phyloP scores from a whole-genome alignment of 2,113 vertebrate species.

The Salvelinus fontinalis region DNA sequence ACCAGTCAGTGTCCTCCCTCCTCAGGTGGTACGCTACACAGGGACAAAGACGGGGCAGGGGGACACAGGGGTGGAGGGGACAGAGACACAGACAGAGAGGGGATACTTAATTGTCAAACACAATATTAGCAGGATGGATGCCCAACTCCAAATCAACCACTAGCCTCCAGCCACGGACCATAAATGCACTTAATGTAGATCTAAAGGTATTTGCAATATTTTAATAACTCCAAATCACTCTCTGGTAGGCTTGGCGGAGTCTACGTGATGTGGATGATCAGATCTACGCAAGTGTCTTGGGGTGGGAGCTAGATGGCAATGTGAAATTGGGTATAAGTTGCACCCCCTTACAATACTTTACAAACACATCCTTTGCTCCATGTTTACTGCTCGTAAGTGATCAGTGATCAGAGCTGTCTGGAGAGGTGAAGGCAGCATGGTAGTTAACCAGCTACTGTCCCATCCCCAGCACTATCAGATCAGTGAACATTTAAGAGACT shows the following conservation, averaged over 20 bases:
- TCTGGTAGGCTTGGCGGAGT: too few relatives aligned
- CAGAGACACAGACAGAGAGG: background rate
- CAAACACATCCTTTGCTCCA: constrained; percentile 23
- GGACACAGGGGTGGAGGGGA: background rate
- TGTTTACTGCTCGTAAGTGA: constrained; percentile 31
- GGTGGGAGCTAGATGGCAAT: too few relatives aligned
- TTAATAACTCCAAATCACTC: too few relatives aligned
- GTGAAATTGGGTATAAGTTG: too few relatives aligned
- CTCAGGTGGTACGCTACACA: constrained; percentile 93
- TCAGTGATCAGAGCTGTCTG: constrained; percentile 42
- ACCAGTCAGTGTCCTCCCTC: constrained; percentile 98
- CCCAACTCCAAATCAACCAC: too few relatives aligned
- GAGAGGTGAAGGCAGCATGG: constrained; percentile 30
- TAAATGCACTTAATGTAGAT: background rate
- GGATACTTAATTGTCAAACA: background rate
- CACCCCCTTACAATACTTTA: too few relatives aligned
- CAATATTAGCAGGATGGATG: background rate
- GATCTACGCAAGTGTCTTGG: too few relatives aligned
- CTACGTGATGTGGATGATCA: too few relatives aligned
- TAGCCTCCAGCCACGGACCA: background rate
- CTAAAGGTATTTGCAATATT: too few relatives aligned
- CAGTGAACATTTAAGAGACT: constrained; percentile 34
- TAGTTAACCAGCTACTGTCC: constrained; percentile 11
- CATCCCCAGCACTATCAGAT: constrained; percentile 22
- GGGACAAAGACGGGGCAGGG: background rate